Conservation (phyloP, 1,140 invertebrate species). For the Zaprionus ornatus region DNA sequence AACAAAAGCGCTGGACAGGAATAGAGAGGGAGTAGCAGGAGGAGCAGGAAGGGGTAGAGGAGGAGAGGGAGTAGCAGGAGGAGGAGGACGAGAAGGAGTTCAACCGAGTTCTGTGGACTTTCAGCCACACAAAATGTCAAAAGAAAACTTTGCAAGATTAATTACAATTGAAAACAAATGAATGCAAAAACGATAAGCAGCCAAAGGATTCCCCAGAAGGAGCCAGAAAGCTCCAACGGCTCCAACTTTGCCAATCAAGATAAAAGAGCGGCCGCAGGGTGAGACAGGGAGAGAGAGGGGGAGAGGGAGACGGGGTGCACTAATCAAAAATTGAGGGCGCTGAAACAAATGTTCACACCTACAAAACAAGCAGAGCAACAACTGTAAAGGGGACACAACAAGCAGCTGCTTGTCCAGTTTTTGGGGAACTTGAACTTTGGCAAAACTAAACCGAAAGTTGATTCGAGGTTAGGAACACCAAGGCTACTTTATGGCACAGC, state of each 20-base stretch:
- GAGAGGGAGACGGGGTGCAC: neutral
- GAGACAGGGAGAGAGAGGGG: neutral
- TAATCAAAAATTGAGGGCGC: slow-evolving; percentile 54
- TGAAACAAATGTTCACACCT: slow-evolving; percentile 77
- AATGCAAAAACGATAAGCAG: slow-evolving; percentile 82
- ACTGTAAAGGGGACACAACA: slow-evolving; percentile 21
- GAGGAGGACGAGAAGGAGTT: neutral
- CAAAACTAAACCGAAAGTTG: slow-evolving; percentile 46
- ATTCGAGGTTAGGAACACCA: slow-evolving; percentile 36
- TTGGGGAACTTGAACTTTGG: slow-evolving; percentile 56
- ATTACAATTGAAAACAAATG: slow-evolving; percentile 83
- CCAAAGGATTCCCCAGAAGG: slow-evolving; percentile 64
- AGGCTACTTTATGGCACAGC: slow-evolving; percentile 48
- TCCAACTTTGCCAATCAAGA: slow-evolving; percentile 79
- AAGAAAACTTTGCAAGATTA: slow-evolving; percentile 79
- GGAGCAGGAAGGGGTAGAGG: neutral
- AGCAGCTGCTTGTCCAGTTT: slow-evolving; percentile 45
- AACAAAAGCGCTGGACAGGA: slow-evolving; percentile 52
- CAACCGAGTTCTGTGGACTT: slow-evolving; percentile 26
- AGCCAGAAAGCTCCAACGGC: slow-evolving; percentile 43
- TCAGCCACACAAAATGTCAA: slow-evolving; percentile 78
- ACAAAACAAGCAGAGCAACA: slow-evolving; percentile 38
- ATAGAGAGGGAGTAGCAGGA: slow-evolving; percentile 8
- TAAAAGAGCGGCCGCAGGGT: slow-evolving; percentile 27
- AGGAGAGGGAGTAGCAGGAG: slow-evolving; percentile 9